A percentile compares a stretch with the other conserved stretches of the same genome.
These are phyloP conservation scores for Sphaeridia pumilis DNA, from an alignment of 2,888 invertebrate species.

Conservation along the genomic window DNA sequence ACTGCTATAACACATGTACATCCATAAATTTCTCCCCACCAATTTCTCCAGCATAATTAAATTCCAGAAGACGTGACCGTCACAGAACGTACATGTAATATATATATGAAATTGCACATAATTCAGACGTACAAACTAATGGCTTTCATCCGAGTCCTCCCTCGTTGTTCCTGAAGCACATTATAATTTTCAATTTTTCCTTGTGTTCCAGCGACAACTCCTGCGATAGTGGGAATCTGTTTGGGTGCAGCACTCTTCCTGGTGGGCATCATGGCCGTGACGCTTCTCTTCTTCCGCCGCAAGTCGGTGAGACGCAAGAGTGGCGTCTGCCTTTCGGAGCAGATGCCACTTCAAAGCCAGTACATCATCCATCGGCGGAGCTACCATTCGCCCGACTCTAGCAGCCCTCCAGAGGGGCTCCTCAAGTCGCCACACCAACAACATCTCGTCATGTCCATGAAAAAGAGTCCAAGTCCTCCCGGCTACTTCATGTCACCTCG, in stretches of 20 bases:
- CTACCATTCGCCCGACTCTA: conserved; percentile 18
- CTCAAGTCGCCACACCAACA: conserved; percentile 16
- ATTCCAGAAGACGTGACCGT: no score
- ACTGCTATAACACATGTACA: neutral
- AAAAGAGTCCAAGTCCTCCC: conserved; percentile 35
- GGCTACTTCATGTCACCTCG: conserved; percentile 28
- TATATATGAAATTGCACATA: no score
- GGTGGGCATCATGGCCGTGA: conserved; percentile 49
- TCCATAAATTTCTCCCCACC: neutral
- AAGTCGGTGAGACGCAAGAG: conserved; percentile 39
- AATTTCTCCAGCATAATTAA: neutral
- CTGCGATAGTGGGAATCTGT: conserved; percentile 51
- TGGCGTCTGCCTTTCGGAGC: conserved; percentile 32
- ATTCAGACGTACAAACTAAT: no score
- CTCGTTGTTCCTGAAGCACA: no score
- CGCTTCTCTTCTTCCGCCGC: conserved; percentile 55
- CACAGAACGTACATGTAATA: no score
- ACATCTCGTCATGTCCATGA: conserved; percentile 27
- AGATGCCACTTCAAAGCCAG: conserved; percentile 31
- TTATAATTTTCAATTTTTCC: no score
- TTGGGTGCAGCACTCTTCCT: conserved; percentile 50
- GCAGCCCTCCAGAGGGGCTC: conserved; percentile 15
- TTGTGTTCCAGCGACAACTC: conserved; percentile 47
- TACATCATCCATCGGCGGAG: conserved; percentile 27
- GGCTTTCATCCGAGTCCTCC: neutral